phyloP scores from a whole-genome alignment of 2,888 invertebrate species.

The Oscheius sp. region DNA sequence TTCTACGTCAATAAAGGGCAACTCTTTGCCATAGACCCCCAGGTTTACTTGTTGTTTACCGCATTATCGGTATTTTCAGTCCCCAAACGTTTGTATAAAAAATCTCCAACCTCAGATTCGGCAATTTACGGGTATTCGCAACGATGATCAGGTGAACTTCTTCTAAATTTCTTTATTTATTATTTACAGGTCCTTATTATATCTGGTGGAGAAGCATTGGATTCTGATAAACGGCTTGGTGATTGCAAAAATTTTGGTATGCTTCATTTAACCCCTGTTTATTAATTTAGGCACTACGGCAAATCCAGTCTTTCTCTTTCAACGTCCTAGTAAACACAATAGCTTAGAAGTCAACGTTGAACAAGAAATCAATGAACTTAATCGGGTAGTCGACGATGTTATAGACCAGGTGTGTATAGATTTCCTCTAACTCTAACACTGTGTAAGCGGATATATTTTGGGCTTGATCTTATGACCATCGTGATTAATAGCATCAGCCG shows the following conservation, averaged over 20 bases:
- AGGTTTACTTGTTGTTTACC: neutral
- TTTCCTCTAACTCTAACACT: too few species aligned
- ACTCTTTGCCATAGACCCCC: constrained; percentile 16
- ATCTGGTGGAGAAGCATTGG: constrained; percentile 27
- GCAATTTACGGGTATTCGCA: constrained; percentile 22
- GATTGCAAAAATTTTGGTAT: constrained; percentile 16
- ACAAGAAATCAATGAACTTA: constrained; percentile 41
- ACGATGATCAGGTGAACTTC: constrained; percentile 22
- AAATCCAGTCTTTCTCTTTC: constrained; percentile 42
- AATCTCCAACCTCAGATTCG: constrained; percentile 17
- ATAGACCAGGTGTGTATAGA: constrained; percentile 38
- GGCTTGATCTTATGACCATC: too few species aligned
- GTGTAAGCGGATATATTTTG: too few species aligned
- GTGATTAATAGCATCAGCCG: too few species aligned
- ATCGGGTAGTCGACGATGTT: constrained; percentile 41
- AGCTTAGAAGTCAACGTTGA: constrained; percentile 19
- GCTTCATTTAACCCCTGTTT: neutral
- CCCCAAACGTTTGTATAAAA: constrained; percentile 22
- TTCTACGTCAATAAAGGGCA: constrained; percentile 34
- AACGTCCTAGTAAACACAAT: constrained; percentile 32
- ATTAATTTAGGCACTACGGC: constrained; percentile 26
- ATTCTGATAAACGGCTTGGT: constrained; percentile 15
- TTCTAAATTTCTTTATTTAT: neutral
- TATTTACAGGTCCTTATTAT: constrained; percentile 21
- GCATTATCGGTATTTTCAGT: constrained; percentile 2